Conservation (phyloP, 2,797 vertebrate genomes). For the Trematocara caparti region DNA sequence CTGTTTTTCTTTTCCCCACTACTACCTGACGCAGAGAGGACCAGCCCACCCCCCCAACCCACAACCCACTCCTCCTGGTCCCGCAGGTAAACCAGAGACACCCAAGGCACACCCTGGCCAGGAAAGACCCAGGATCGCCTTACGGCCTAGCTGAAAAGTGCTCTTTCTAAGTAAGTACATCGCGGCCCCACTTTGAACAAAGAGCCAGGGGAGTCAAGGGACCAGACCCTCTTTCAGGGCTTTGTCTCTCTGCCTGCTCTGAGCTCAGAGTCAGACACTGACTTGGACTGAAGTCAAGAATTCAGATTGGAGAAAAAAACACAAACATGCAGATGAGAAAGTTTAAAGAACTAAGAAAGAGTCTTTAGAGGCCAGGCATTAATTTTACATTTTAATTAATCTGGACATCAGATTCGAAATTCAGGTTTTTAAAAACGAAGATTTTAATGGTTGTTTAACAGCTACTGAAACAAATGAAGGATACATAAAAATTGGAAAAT, state of each 20-base stretch:
- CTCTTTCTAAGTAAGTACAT: slow-evolving; percentile 58
- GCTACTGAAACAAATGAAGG: neutral
- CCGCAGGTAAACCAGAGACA: slow-evolving; percentile 76
- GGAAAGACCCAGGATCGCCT: slow-evolving; percentile 73
- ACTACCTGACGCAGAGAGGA: neutral
- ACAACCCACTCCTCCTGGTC: slow-evolving; percentile 41
- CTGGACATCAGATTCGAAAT: neutral
- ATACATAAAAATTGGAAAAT: neutral
- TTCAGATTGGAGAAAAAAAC: slow-evolving; percentile 12
- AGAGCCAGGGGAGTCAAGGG: slow-evolving; percentile 49
- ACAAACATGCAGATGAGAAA: neutral
- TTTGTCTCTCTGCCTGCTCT: slow-evolving; percentile 48
- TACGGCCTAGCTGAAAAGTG: slow-evolving; percentile 76
- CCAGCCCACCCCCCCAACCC: slow-evolving; percentile 10
- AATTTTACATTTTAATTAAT: neutral
- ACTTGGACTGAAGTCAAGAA: slow-evolving; percentile 42
- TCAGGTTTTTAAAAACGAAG: neutral
- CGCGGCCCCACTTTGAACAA: slow-evolving; percentile 60
- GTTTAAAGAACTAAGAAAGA: neutral
- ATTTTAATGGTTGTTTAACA: neutral
- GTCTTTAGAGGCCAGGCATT: neutral
- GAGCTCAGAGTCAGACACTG: slow-evolving; percentile 17
- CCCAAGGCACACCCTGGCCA: slow-evolving; percentile 67
- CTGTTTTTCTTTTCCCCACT: slow-evolving; percentile 33
- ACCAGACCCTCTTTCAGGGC: slow-evolving; percentile 56